These are phyloP conservation scores for Drosophila repleta DNA, from an alignment of 1,140 invertebrate genomes.

Conservation along the genomic window DNA sequence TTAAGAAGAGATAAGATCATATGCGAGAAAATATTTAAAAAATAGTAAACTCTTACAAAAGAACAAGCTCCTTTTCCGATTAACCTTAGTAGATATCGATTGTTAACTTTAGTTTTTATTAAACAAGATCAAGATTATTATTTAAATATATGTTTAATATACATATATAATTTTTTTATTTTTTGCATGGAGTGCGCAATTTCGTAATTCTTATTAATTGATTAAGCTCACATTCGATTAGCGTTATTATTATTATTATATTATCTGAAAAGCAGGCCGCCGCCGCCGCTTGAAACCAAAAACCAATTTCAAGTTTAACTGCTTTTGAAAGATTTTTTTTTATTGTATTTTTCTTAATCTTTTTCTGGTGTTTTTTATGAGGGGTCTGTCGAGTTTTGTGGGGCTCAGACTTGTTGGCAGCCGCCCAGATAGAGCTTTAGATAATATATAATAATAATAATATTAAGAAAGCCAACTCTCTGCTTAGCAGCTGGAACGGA, in stretches of 20 bases:
- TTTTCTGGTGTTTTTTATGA: slow-evolving; percentile 14
- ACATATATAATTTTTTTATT: neutral
- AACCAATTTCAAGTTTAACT: slow-evolving; percentile 48
- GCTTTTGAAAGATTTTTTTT: slow-evolving; percentile 21
- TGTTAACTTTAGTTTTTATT: no score
- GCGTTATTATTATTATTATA: slow-evolving; percentile 24
- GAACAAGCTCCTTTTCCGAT: no score
- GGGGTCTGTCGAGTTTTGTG: slow-evolving; percentile 28
- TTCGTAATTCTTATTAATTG: slow-evolving; percentile 53
- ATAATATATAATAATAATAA: slow-evolving; percentile 21
- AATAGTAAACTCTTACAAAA: neutral
- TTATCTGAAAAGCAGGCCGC: slow-evolving; percentile 26
- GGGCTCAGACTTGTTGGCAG: slow-evolving; percentile 52
- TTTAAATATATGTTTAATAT: no score
- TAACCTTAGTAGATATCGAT: no score
- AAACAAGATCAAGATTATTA: no score
- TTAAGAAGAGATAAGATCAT: slow-evolving; percentile 9
- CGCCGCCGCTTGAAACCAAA: slow-evolving; percentile 7
- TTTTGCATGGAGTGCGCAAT: slow-evolving; percentile 49
- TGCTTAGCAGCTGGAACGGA: slow-evolving; percentile 22
- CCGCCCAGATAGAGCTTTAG: slow-evolving; percentile 38
- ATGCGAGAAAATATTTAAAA: no score
- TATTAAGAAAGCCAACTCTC: slow-evolving; percentile 11
- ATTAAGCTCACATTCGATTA: slow-evolving; percentile 48
- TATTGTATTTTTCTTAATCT: neutral